Conservation (phyloP, 2,797 vertebrate species). For the Lepilemur ruficaudatus region DNA sequence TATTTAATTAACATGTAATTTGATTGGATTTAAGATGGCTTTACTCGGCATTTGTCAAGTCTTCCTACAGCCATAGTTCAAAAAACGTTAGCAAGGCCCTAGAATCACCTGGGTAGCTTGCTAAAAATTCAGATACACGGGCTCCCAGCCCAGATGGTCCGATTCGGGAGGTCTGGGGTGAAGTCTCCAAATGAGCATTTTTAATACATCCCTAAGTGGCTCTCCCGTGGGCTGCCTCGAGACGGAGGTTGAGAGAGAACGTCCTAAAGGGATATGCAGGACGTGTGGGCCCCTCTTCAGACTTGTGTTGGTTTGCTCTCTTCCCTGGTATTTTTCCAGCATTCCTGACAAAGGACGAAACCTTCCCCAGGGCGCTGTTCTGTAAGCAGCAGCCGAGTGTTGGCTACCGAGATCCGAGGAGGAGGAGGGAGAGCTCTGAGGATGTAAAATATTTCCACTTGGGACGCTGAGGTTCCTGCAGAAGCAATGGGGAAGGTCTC, state of each 20-base stretch:
- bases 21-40: conserved; percentile 7
- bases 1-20: conserved; percentile 46
- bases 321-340: conserved; percentile 58
- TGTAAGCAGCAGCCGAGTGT: background rate
- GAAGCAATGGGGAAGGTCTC: background rate
- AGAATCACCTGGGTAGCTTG: background rate
- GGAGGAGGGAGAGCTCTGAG: background rate
- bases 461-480: background rate
- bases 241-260: background rate
- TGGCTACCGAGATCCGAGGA: background rate
- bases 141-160: background rate
- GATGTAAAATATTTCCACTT: background rate
- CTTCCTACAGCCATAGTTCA: background rate
- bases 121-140: background rate
- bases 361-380: conserved; percentile 44
- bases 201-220: background rate
- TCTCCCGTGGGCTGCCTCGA: background rate
- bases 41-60: background rate
- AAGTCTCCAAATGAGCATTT: background rate
- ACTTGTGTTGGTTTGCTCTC: background rate
- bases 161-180: background rate
- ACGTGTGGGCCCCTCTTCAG: background rate
- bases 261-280: background rate
- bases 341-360: conserved; percentile 56
- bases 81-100: background rate